Percentiles rank a stretch among this genome's conserved stretches.
Evolutionary conservation across 2,797 vertebrate species (phyloP).

Genomic region (Champsocephalus gunnari): DNA sequence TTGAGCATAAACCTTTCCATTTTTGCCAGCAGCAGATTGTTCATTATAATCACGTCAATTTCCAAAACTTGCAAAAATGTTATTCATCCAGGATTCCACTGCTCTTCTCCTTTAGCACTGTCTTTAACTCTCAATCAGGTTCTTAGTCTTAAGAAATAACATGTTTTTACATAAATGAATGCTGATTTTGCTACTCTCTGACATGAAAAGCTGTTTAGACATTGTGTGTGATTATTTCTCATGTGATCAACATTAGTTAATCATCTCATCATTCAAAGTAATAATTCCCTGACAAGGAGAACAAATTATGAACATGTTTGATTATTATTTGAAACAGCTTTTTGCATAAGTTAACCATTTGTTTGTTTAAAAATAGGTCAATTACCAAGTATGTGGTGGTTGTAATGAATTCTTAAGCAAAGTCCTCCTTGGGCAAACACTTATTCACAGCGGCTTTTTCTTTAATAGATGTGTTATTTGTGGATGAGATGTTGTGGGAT

Average conservation of each 20-base stretch:
- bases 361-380: not conserved
- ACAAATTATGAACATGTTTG: not conserved
- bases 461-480: constrained; percentile 34
- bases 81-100: constrained; percentile 1
- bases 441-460: constrained; percentile 23
- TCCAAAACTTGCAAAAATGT: not conserved
- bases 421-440: constrained; percentile 16
- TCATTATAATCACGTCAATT: constrained; percentile 22
- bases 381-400: constrained; percentile 10
- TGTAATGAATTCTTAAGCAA: constrained; percentile 27
- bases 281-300: not conserved
- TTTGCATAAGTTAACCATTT: too few species aligned
- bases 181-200: not conserved
- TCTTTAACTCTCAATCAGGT: not conserved
- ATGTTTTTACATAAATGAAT: not conserved
- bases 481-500: constrained; percentile 38
- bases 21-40: constrained; percentile 15
- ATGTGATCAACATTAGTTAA: not conserved
- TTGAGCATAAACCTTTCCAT: constrained; percentile 30
- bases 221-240: not conserved
- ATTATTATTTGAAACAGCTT: not conserved
- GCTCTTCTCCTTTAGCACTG: not conserved
- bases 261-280: not conserved
- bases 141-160: not conserved
- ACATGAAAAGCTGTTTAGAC: not conserved